Base-by-base conservation (phyloP, 2,888 invertebrate genomes). In the Dilophus febrilis region DNA sequence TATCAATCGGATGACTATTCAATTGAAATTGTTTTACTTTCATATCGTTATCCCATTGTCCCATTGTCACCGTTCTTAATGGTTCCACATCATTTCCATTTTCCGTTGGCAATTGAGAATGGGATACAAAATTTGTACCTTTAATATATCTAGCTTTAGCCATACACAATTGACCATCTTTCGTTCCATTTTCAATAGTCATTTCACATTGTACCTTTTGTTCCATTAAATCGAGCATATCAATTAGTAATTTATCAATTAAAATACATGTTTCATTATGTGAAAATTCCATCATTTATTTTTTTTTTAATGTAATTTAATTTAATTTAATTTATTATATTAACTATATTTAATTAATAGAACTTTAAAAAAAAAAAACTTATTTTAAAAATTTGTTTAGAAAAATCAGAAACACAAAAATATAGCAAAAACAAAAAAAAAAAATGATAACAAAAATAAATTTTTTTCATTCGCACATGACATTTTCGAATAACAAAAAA, bases 141-240 rank as follows among this genome's bases (percentile, higher is more conserved):
- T 81, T 72, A 37, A 85, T 80, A 49, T 85, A 84, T 38, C 84
- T 70, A 3, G 76, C 66, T 55, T 87, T 85, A 0, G 85, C 85
- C 35, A 87, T 58, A 49, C 82, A 72, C 34, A 77, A 67, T 54
- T 75, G 74, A 1, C 84, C 86, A 48, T 71, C 71, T 40, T 75
- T 72, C 49, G 78, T 71, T 36, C 67, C 62, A 10, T 70, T 68
- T 59, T 87, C 84, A 41, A 86, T 67, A 46, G 74, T 71, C 2
- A 83, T 50, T 55, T 77, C 79, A 19, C 70, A 62, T 36, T 64
- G 59, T 45, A 86, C 70, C 53, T 80, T 74, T 48, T 81, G 74
- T 56, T 87, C 79, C 56, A 84, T 74, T 29, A 86, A 57, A 48
- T 76, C 71, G 41, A 87, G 58, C 47, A 78, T 72, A 46, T 70